Conservation (phyloP, 2,797 vertebrate species). For the Anabas testudineus region DNA sequence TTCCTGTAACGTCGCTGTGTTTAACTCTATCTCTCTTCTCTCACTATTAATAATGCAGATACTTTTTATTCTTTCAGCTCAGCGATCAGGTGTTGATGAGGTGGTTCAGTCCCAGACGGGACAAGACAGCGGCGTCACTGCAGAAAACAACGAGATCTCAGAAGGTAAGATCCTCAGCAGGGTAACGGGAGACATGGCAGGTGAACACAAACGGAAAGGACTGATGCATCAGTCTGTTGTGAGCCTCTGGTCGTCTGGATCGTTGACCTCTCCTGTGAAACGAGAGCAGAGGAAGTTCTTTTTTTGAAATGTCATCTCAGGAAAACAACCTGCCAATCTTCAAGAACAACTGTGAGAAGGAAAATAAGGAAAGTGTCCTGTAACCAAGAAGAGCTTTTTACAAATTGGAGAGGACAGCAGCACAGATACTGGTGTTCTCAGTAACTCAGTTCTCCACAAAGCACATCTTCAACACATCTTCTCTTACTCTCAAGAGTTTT, state of each 20-base stretch:
- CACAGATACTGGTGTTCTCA: not conserved
- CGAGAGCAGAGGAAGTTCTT: not conserved
- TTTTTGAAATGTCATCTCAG: constrained; percentile 1
- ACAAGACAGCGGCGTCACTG: constrained; percentile 31
- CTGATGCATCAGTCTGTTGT: not conserved
- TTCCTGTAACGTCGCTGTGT: too few relatives aligned
- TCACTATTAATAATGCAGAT: not conserved
- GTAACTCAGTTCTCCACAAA: not conserved
- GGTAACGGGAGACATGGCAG: constrained; percentile 4
- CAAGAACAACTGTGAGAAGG: not conserved
- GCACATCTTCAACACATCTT: not conserved
- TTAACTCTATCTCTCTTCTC: not conserved
- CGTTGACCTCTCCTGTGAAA: not conserved
- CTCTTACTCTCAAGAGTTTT: constrained; percentile 7
- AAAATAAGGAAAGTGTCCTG: not conserved
- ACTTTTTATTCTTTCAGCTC: constrained; percentile 60
- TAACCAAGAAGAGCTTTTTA: not conserved
- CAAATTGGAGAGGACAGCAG: constrained; percentile 2
- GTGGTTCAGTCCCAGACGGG: constrained; percentile 60
- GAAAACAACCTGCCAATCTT: constrained; percentile 6
- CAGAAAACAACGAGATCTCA: constrained; percentile 76
- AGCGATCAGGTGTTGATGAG: constrained; percentile 45
- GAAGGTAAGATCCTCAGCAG: constrained; percentile 76
- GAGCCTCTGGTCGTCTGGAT: constrained; percentile 24
- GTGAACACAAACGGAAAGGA: constrained; percentile 12